Evolutionary conservation across 2,113 vertebrate species (phyloP), one percentile per base, ranked within the genome.

Genomic region (Pterocles orientalis): DNA sequence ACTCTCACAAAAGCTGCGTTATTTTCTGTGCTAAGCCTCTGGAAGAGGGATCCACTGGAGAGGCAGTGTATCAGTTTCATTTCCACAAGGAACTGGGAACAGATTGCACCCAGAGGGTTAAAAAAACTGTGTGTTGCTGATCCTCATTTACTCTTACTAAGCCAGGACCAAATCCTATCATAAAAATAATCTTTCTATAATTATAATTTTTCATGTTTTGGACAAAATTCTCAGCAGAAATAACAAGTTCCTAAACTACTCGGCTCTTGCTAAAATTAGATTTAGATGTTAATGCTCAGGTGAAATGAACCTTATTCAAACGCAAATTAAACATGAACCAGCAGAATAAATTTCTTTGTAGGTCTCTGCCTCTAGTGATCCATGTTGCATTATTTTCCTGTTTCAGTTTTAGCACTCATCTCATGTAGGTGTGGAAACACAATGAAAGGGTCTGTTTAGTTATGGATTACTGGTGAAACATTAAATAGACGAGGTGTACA

Each of bases 231-330:
- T 95, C 29, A 86, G 33, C 47, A 75, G 82, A 95, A 95, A 79
- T 50, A 92, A 54, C n/a, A 79, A 75, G 31, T 68, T 95, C 19
- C 29, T 73, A 77, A 96, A 45, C 41, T 79, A 62, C 75, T 88
- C 13, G 5, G 9, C 31, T 92, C 61, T 77, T 15, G 23, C 48
- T 84, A 94, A 91, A 91, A 92, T 92, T 95, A 96, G 71, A 87
- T 82, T 96, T 85, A 89, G 51, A 85, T 88, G 25, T 95, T 94
- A 68, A n/a, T 83, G 71, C 47, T 95, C 33, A 7, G 5, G 48
- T 96, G 76, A 94, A 66, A 95, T 90, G 80, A 96, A 94, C 33
- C 57, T 91, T 92, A 90, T 76, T 81, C 69, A 87, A 96, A 94
- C 79, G 85, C 18, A 95, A 87, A 95, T 94, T 75, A 82, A 82